Conservation (phyloP, 2,113 vertebrate genomes). For the Corythornis cristatus region DNA sequence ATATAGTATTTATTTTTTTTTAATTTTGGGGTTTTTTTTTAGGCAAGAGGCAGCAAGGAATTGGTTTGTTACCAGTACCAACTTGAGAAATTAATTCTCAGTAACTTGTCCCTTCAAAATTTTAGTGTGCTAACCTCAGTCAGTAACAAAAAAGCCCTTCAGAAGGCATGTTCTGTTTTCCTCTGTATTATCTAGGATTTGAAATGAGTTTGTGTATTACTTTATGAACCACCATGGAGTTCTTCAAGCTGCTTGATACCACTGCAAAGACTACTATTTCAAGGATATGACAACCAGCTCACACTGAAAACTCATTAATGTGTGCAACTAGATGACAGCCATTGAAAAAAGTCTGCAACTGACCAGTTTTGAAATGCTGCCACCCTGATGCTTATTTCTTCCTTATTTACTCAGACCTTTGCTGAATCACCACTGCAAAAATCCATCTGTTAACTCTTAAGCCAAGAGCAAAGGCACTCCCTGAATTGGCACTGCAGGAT, state of each 20-base stretch:
- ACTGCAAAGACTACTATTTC: background rate
- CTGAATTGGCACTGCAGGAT: conserved; percentile 4
- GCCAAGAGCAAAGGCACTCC: conserved; percentile 55
- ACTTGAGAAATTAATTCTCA: background rate
- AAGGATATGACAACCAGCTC: background rate
- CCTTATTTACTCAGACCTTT: conserved; percentile 37
- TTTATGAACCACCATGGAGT: background rate
- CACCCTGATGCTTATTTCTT: background rate
- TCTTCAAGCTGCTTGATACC: background rate
- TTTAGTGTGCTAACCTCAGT: background rate
- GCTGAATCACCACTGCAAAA: conserved; percentile 46
- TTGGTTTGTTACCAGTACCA: background rate
- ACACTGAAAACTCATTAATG: background rate
- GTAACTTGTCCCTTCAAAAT: background rate
- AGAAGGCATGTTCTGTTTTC: background rate
- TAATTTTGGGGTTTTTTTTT: background rate
- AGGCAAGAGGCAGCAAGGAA: background rate
- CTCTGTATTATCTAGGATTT: background rate
- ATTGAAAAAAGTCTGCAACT: background rate
- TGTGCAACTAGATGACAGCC: background rate
- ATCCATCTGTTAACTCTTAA: conserved; percentile 43
- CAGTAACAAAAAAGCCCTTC: background rate
- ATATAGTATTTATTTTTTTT: background rate
- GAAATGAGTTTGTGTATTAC: background rate
- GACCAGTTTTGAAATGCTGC: background rate